Conservation (phyloP, 2,797 vertebrate species). For the Periparus ater region DNA sequence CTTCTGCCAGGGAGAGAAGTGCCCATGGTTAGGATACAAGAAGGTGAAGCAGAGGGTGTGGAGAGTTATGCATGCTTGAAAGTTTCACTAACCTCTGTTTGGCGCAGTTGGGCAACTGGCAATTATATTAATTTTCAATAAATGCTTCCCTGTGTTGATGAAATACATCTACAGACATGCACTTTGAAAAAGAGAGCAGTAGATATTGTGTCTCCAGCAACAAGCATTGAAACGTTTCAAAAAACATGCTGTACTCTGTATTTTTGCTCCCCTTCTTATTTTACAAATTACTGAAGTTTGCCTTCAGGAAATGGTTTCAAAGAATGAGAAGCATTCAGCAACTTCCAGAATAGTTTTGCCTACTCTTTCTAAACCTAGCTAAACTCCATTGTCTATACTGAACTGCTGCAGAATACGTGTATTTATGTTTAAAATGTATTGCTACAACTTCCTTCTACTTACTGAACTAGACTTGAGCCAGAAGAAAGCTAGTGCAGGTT, state of each 20-base stretch:
- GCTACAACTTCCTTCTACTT: background rate
- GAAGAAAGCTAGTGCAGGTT: background rate
- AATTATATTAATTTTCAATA: conserved; percentile 19
- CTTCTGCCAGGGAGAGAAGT: background rate
- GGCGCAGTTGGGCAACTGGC: background rate
- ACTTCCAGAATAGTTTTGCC: background rate
- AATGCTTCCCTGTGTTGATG: conserved; percentile 13
- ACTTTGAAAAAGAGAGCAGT: background rate
- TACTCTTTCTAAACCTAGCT: background rate
- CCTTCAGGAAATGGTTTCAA: background rate
- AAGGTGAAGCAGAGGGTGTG: conserved; percentile 17
- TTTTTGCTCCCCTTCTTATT: background rate
- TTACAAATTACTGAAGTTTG: background rate
- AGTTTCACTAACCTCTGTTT: background rate
- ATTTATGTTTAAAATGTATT: background rate
- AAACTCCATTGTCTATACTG: background rate
- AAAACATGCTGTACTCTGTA: background rate
- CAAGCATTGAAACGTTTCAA: background rate
- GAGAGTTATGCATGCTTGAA: background rate
- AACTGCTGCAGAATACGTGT: background rate
- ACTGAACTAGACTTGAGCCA: background rate
- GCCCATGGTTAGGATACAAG: background rate
- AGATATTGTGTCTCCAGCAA: background rate
- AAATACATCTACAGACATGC: background rate
- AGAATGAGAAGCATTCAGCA: background rate